A percentile compares a stretch with the other conserved stretches of the same genome.
Evolutionary conservation across 2,888 invertebrate species (phyloP).

Genomic region (Tetramorium bicarinatum): DNA sequence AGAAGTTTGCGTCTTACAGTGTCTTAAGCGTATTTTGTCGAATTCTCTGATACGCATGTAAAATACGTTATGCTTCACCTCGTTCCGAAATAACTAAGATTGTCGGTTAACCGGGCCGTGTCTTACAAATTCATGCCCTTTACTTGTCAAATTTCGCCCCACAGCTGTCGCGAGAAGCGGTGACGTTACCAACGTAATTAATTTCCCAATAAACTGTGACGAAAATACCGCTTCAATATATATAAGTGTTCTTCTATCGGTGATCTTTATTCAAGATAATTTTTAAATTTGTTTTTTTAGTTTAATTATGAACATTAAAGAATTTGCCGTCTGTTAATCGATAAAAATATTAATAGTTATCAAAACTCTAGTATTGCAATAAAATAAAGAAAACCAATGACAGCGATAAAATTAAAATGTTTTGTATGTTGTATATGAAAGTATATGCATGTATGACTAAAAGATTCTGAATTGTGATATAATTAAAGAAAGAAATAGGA

Average conservation of each 20-base stretch:
- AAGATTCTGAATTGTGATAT: not conserved
- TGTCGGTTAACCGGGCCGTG: conserved; percentile 40
- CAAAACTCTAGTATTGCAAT: not conserved
- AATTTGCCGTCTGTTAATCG: not conserved
- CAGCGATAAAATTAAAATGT: not conserved
- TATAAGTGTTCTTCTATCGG: not conserved
- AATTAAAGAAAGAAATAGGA: not conserved
- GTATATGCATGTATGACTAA: not conserved
- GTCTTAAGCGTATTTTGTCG: not conserved
- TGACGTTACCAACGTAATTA: conserved; percentile 48
- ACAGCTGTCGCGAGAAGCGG: conserved; percentile 49
- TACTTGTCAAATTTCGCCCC: conserved; percentile 56
- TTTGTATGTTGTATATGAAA: not conserved
- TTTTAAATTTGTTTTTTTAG: not conserved
- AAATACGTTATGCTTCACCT: conserved; percentile 38
- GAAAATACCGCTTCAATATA: conserved; percentile 33
- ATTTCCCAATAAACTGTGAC: conserved; percentile 53
- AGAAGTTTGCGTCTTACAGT: conserved; percentile 1
- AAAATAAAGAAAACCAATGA: not conserved
- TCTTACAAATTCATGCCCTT: conserved; percentile 58
- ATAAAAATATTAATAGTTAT: not conserved
- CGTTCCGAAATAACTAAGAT: conserved; percentile 39
- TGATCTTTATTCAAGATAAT: conserved; percentile 20
- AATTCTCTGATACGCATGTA: not conserved
- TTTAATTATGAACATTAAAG: not conserved